phyloP scores from a whole-genome alignment of 2,888 invertebrate species.

The Zonitis immaculata region DNA sequence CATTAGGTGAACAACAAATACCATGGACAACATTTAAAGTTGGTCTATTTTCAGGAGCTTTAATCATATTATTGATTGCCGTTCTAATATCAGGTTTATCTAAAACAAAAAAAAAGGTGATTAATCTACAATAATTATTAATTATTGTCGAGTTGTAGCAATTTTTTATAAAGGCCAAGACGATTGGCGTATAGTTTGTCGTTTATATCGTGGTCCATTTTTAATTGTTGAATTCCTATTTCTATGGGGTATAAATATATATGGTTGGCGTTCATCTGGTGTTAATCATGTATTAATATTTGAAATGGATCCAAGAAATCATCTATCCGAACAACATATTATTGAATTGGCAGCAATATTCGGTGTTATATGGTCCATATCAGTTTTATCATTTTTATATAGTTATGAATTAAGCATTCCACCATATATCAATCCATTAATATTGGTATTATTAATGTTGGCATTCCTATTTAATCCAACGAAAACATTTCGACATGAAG shows the following conservation, averaged over 20 bases:
- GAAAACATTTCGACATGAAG: constrained; percentile 85
- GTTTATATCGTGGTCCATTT: constrained; percentile 90
- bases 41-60: constrained; percentile 79
- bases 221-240: constrained; percentile 90
- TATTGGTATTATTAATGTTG: constrained; percentile 75
- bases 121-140: neutral
- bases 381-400: constrained; percentile 77
- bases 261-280: constrained; percentile 95
- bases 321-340: constrained; percentile 88
- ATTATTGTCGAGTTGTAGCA: constrained; percentile 51
- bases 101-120: neutral
- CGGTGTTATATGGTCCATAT: constrained; percentile 91
- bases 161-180: constrained; percentile 69
- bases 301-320: constrained; percentile 92
- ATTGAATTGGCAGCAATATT: constrained; percentile 92
- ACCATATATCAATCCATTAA: constrained; percentile 86
- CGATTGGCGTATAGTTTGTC: constrained; percentile 80
- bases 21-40: constrained; percentile 81
- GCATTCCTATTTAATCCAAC: constrained; percentile 89
- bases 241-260: constrained; percentile 92
- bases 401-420: constrained; percentile 83
- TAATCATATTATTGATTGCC: constrained; percentile 67
- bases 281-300: constrained; percentile 98
- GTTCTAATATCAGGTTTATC: constrained; percentile 43
- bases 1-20: constrained; percentile 76